Evolutionary conservation across 2,113 vertebrate genomes (phyloP), one percentile per base, ranked within the genome.

Genomic region (Anhinga anhinga): DNA sequence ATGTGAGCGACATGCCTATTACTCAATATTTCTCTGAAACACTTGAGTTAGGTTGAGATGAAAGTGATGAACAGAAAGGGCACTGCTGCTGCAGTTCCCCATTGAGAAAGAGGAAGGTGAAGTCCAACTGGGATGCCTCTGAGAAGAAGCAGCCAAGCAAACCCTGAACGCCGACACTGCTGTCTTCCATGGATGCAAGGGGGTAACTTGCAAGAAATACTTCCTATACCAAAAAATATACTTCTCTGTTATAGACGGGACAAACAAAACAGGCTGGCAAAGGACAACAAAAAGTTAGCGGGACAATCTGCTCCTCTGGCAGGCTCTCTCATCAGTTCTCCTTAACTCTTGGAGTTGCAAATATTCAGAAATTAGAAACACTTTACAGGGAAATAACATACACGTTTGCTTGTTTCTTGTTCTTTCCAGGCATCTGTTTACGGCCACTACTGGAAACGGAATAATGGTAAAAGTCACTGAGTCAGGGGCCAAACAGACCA

Each of bases 121-220:
- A 53, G n/a, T 58, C 36, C 74, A 72, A 0, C 1, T 4, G 21
- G 47, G 61, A 77, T 20, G 67, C 26, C 56, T 49, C 44, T 76
- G 74, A 82, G 76, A 81, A 73, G 20, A 86, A 44, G 65, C 53
- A 44, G 65, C 53, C 58, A 23, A 32, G 88, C 49, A 83, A 83
- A 62, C 13, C 49, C 49, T 15, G 17, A 86, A 36, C 0, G 3
- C 17, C 15, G 32, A 71, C n/a, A 62, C 9, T 0, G 0, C 8
- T 42, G 14, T 40, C 29, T 42, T 53, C 67, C 63, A 23, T 1
- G 17, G 42, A 81, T 53, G 18, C 50, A 40, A 45, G 2, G 3
- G 3, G 23, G 12, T 6, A 87, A 65, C 30, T 34, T 69, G 32
- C 38, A 79, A 80, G 61, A 53, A 91, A 61, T 20, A 52, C 23